Conservation (phyloP, 2,888 invertebrate species). For the Mamestra brassicae region DNA sequence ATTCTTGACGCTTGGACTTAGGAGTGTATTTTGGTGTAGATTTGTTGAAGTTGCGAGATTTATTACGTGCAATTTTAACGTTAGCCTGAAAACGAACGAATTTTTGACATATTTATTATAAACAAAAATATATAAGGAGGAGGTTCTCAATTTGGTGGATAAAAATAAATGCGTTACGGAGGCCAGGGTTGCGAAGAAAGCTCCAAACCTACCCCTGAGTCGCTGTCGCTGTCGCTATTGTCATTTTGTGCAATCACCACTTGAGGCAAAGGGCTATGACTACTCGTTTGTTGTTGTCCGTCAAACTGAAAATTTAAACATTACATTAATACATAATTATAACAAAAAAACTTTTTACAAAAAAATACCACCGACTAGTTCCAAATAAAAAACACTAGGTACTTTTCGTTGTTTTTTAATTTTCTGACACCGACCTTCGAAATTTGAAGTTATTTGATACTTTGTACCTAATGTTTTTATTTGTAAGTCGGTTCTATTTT, state of each 20-base stretch:
- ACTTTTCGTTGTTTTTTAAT: no score
- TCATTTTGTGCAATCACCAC: background rate
- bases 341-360: no score
- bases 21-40: slow-evolving; percentile 13
- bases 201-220: background rate
- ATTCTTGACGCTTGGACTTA: slow-evolving; percentile 19
- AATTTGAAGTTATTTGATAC: no score
- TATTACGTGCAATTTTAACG: slow-evolving; percentile 9
- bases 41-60: slow-evolving; percentile 14
- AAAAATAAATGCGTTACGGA: background rate
- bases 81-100: slow-evolving; percentile 37
- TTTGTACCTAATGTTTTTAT: no score
- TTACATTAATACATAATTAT: background rate
- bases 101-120: background rate
- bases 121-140: background rate
- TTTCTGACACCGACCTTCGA: no score
- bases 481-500: no score
- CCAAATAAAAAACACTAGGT: no score
- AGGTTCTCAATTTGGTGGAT: no score
- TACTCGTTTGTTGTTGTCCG: background rate
- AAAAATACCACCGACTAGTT: no score
- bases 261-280: background rate
- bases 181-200: background rate
- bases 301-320: background rate
- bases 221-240: background rate